A percentile compares a stretch with the other conserved stretches of the same genome.
Evolutionary conservation across 2,113 vertebrate genomes (phyloP).

Genomic region (Arvicanthis niloticus): DNA sequence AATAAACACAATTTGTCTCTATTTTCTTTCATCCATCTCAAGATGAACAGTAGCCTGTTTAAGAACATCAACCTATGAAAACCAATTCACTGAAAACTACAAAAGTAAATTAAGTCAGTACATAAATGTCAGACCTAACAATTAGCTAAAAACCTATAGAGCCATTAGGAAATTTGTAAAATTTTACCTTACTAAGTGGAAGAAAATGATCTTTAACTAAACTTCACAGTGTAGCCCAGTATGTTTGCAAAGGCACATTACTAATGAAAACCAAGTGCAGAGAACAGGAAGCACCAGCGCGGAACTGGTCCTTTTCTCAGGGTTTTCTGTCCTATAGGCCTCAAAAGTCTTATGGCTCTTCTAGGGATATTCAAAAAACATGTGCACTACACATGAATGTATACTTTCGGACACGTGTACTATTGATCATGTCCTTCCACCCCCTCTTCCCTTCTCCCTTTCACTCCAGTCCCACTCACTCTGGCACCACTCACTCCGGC

Average conservation of each 20-base stretch:
- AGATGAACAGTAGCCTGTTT: neutral
- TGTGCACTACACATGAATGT: neutral
- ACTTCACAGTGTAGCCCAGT: neutral
- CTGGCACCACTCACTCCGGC: too few species aligned
- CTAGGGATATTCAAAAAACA: neutral
- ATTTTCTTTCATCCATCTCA: neutral
- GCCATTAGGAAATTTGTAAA: neutral
- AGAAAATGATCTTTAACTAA: conserved; percentile 29
- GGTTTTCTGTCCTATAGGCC: neutral
- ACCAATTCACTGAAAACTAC: neutral
- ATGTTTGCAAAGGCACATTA: neutral
- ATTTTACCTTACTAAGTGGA: neutral
- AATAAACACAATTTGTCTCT: neutral
- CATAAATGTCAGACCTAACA: neutral
- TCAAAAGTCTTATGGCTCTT: neutral
- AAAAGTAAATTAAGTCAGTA: neutral
- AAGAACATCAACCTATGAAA: conserved; percentile 23
- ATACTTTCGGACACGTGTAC: neutral
- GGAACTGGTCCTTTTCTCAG: neutral
- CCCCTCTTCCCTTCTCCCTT: too few species aligned
- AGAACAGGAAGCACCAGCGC: neutral
- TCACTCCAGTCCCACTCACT: too few species aligned
- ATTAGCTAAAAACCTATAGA: neutral
- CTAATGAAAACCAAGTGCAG: neutral
- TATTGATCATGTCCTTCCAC: neutral